phyloP scores from a whole-genome alignment of 2,888 invertebrate species.

The Pimpla rufipes region DNA sequence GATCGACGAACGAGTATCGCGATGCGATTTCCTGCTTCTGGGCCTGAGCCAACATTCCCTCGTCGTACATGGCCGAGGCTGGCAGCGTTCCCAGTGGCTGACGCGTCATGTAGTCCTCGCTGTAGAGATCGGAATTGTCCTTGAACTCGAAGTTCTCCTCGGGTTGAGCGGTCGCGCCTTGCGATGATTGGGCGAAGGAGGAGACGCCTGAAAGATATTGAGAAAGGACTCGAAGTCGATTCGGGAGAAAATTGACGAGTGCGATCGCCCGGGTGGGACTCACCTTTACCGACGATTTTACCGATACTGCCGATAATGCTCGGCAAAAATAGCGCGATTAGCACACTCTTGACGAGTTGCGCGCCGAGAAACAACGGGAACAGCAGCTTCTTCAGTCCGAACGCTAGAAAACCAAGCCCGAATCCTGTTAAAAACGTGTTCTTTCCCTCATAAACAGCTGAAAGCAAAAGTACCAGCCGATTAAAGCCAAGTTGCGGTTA shows the following conservation, averaged over 20 bases:
- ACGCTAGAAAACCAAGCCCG: slow-evolving; percentile 90
- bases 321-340: slow-evolving; percentile 94
- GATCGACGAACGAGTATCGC: slow-evolving; percentile 88
- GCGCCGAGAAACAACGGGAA: slow-evolving; percentile 93
- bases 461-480: slow-evolving; percentile 82
- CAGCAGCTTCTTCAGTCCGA: slow-evolving; percentile 93
- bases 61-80: slow-evolving; percentile 84
- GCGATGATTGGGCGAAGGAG: slow-evolving; percentile 85
- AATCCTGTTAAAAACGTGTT: slow-evolving; percentile 89
- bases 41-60: slow-evolving; percentile 78
- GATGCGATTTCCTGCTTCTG: slow-evolving; percentile 80
- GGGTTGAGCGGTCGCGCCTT: slow-evolving; percentile 79
- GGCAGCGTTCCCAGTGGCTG: slow-evolving; percentile 84
- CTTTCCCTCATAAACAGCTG: slow-evolving; percentile 86
- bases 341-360: slow-evolving; percentile 93
- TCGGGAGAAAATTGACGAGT: too few species aligned
- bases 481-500: slow-evolving; percentile 83
- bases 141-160: slow-evolving; percentile 92
- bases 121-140: slow-evolving; percentile 88
- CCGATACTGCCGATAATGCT: slow-evolving; percentile 94
- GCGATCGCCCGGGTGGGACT: slow-evolving; percentile 53
- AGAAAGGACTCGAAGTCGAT: slow-evolving; percentile 37
- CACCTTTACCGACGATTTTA: slow-evolving; percentile 94
- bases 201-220: slow-evolving; percentile 81
- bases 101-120: slow-evolving; percentile 86